Percentiles rank a stretch among this genome's conserved stretches.
Evolutionary conservation across 2,888 invertebrate species (phyloP).

Genomic region (Asteroscopus sphinx): DNA sequence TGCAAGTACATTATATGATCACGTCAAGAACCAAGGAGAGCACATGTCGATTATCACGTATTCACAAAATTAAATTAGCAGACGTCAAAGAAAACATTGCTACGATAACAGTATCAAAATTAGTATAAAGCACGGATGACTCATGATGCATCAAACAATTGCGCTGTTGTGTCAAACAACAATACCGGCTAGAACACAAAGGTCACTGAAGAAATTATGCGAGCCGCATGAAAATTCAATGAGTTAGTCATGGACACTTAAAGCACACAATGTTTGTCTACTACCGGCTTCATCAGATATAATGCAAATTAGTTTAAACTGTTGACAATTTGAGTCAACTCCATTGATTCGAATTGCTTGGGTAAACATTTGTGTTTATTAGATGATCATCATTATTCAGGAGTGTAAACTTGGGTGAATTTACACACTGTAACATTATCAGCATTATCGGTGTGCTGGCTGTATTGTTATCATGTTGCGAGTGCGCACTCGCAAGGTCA

Average conservation of each 20-base stretch:
- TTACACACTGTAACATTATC: slow-evolving; percentile 55
- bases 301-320: slow-evolving; percentile 54
- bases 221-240: slow-evolving; percentile 77
- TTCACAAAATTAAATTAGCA: slow-evolving; percentile 37
- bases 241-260: slow-evolving; percentile 73
- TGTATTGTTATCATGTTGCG: slow-evolving; percentile 74
- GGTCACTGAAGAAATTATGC: slow-evolving; percentile 80
- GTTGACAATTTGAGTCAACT: slow-evolving; percentile 58
- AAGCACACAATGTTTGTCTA: slow-evolving; percentile 53
- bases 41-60: slow-evolving; percentile 55
- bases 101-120: slow-evolving; percentile 59
- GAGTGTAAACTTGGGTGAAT: slow-evolving; percentile 39
- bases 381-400: slow-evolving; percentile 60
- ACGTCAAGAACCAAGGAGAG: background rate
- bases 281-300: slow-evolving; percentile 49
- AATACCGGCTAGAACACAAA: slow-evolving; percentile 76
- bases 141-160: slow-evolving; percentile 69
- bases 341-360: slow-evolving; percentile 59
- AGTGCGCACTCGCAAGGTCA: slow-evolving; percentile 82
- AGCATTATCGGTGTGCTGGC: slow-evolving; percentile 65
- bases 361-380: slow-evolving; percentile 59
- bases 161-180: slow-evolving; percentile 66
- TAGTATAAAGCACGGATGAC: slow-evolving; percentile 64
- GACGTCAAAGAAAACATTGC: slow-evolving; percentile 40
- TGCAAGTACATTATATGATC: slow-evolving; percentile 14